phyloP scores from a whole-genome alignment of 1,140 invertebrate species.

The Drosophila sp. region DNA sequence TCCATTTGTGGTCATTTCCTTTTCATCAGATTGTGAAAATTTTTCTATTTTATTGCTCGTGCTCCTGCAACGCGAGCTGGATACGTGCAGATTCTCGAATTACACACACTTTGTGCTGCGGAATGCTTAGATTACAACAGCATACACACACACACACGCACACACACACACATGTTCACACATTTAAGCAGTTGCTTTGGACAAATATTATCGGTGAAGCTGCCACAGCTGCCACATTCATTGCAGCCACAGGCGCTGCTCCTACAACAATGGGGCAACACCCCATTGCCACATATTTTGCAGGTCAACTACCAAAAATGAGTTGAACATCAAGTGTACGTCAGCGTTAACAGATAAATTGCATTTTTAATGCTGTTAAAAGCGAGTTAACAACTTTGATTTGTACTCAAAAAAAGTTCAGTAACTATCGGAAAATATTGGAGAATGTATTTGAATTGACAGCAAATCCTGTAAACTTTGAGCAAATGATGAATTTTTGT shows the following conservation, averaged over 20 bases:
- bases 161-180: slow-evolving; percentile 9
- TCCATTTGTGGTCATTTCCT: slow-evolving; percentile 82
- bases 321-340: slow-evolving; percentile 39
- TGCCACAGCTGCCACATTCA: slow-evolving; percentile 9
- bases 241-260: not conserved
- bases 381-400: not conserved
- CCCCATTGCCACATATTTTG: slow-evolving; percentile 49
- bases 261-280: slow-evolving; percentile 27
- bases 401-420: too few relatives aligned
- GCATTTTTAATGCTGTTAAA: slow-evolving; percentile 6
- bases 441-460: too few relatives aligned
- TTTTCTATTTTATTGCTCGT: slow-evolving; percentile 61
- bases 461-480: too few relatives aligned
- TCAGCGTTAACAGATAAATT: slow-evolving; percentile 17
- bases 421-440: too few relatives aligned
- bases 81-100: slow-evolving; percentile 51
- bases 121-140: slow-evolving; percentile 1
- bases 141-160: slow-evolving; percentile 7
- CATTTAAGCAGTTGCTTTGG: slow-evolving; percentile 42
- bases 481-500: too few relatives aligned
- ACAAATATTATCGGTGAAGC: slow-evolving; percentile 47
- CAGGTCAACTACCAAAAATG: not conserved
- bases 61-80: slow-evolving; percentile 38
- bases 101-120: slow-evolving; percentile 11
- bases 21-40: slow-evolving; percentile 77